Conservation (phyloP, 1,140 invertebrate species). For the Portunus trituberculatus region DNA sequence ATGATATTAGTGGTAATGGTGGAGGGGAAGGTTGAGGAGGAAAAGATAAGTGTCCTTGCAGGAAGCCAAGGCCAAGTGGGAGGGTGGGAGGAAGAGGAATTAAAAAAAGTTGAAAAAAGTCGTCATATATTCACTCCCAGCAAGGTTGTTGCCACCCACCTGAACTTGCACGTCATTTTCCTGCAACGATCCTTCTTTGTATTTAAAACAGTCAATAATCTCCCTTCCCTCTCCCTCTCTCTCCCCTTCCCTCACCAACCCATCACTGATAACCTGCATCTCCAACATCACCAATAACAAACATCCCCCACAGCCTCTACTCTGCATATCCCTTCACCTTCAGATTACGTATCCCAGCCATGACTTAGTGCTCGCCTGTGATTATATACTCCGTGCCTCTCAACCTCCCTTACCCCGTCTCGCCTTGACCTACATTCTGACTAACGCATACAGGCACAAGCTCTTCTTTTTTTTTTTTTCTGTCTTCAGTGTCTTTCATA, state of each 20-base stretch:
- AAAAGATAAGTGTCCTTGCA: too few species aligned
- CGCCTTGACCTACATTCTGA: background rate
- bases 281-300: background rate
- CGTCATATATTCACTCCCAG: too few species aligned
- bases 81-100: background rate
- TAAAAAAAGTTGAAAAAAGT: too few species aligned
- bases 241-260: background rate
- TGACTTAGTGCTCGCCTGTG: background rate
- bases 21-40: background rate
- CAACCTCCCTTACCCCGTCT: background rate
- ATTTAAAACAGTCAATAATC: too few species aligned
- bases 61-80: background rate
- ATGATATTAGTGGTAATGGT: background rate
- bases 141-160: too few species aligned
- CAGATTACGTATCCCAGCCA: background rate
- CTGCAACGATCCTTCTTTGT: too few species aligned
- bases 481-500: too few species aligned
- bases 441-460: background rate
- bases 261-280: background rate
- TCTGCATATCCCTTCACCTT: background rate
- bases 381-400: background rate
- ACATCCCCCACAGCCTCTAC: background rate
- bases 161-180: too few species aligned
- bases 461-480: too few species aligned
- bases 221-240: too few species aligned